Conservation (phyloP, 2,113 vertebrate species). For the Ceuthmochares aereus region DNA sequence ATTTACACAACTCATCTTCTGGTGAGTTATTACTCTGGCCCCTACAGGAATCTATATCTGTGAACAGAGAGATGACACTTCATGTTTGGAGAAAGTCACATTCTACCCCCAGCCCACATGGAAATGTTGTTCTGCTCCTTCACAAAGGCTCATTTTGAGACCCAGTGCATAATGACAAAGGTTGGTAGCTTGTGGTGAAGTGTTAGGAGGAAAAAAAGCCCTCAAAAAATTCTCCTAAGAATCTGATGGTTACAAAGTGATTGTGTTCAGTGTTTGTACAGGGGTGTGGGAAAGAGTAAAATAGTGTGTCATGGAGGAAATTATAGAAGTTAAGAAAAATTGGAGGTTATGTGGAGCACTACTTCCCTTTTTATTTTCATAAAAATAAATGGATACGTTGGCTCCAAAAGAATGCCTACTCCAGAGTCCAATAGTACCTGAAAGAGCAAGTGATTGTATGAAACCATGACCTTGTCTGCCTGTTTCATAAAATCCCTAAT, state of each 20-base stretch:
- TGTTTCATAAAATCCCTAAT: not conserved
- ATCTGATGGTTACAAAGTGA: not conserved
- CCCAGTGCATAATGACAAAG: not conserved
- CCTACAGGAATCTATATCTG: not conserved
- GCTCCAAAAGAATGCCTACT: not conserved
- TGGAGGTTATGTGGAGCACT: not conserved
- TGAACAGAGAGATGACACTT: not conserved
- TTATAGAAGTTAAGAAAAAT: not conserved
- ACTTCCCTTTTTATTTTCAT: not conserved
- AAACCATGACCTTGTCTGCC: not conserved
- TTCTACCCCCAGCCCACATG: not conserved
- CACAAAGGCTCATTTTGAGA: not conserved
- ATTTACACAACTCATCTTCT: not conserved
- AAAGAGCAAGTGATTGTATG: not conserved
- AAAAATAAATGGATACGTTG: not conserved
- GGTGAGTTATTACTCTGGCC: accelerated
- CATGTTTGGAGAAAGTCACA: not conserved
- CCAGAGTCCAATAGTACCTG: not conserved
- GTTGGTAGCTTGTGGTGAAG: not conserved
- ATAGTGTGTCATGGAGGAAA: not conserved
- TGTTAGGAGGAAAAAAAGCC: not conserved
- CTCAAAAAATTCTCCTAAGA: not conserved
- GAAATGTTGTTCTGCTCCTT: not conserved
- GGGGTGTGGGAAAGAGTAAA: not conserved
- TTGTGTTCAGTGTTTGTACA: not conserved